A percentile compares a stretch with the other conserved stretches of the same genome.
Conservation (phyloP, 2,888 invertebrate species). For the Scaptodrosophila latifasciaeformis region DNA sequence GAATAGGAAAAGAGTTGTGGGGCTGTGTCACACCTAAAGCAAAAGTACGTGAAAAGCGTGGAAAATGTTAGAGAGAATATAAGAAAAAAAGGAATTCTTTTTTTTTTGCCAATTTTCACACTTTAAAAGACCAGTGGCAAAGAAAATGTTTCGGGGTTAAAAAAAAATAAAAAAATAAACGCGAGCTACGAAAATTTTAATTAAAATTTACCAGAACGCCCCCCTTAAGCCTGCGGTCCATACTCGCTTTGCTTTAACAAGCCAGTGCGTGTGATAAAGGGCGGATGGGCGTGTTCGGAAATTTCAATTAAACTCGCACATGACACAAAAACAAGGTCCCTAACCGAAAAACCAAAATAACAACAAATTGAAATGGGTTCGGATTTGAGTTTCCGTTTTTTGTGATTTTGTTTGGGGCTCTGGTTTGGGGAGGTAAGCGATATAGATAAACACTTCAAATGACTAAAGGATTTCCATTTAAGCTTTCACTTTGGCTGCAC, state of each 20-base stretch:
- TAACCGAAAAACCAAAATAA: too few species aligned
- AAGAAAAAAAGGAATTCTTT: constrained; percentile 4
- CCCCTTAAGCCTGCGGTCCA: constrained; percentile 6
- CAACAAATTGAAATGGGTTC: constrained; percentile 3
- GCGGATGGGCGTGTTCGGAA: constrained; percentile 52
- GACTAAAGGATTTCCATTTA: constrained; percentile 51
- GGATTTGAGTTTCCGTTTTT: too few species aligned
- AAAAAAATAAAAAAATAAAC: too few species aligned
- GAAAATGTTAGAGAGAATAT: background rate
- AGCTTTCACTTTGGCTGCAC: too few species aligned
- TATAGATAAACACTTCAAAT: constrained; percentile 62
- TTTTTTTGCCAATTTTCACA: constrained; percentile 13
- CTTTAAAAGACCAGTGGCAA: constrained; percentile 6
- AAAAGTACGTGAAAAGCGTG: background rate
- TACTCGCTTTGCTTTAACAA: too few species aligned
- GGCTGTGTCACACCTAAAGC: too few species aligned
- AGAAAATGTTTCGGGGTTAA: too few species aligned
- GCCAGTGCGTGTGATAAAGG: too few species aligned
- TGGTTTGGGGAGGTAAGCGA: constrained; percentile 42
- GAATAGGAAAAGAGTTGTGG: too few species aligned
- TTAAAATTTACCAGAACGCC: constrained; percentile 59
- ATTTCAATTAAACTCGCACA: constrained; percentile 58
- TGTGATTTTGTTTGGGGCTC: constrained; percentile 28
- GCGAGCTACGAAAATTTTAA: constrained; percentile 32
- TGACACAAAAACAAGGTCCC: constrained; percentile 23